phyloP scores from a whole-genome alignment of 2,113 vertebrate genomes.

The Archilochus colubris region DNA sequence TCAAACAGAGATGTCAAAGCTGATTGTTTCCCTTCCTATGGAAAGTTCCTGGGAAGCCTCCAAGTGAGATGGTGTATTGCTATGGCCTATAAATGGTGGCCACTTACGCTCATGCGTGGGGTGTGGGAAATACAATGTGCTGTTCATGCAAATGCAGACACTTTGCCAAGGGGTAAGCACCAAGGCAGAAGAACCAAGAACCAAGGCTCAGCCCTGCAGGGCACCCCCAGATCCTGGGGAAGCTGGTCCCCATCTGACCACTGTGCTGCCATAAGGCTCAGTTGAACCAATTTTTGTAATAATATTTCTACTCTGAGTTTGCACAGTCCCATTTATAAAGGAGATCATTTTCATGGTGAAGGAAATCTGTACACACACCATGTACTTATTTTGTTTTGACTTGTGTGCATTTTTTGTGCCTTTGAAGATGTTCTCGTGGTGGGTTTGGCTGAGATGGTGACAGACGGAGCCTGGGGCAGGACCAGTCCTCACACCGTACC shows the following conservation, averaged over 20 bases:
- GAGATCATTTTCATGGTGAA: neutral
- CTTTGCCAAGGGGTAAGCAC: neutral
- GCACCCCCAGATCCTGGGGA: neutral
- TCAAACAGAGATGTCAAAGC: accelerated
- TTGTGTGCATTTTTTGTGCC: neutral
- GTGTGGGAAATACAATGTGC: neutral
- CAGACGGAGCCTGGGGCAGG: neutral
- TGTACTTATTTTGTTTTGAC: neutral
- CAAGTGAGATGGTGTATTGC: neutral
- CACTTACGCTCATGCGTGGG: neutral
- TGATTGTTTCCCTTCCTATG: neutral
- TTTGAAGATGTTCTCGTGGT: neutral
- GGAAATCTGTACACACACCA: accelerated
- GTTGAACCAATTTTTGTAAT: neutral
- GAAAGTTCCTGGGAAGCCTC: neutral
- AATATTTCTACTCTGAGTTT: neutral
- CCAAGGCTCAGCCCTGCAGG: neutral
- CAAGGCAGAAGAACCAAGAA: too few species aligned
- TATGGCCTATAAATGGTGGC: neutral
- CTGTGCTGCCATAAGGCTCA: accelerated
- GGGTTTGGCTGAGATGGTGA: neutral
- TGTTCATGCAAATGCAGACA: neutral
- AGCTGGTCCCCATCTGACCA: neutral
- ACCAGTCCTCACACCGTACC: neutral
- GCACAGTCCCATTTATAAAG: neutral